A percentile compares a stretch with the other conserved stretches of the same genome.
These are phyloP conservation scores for Lasioglossum oenotherae DNA, from an alignment of 2,888 invertebrate species.

Conservation along the genomic window DNA sequence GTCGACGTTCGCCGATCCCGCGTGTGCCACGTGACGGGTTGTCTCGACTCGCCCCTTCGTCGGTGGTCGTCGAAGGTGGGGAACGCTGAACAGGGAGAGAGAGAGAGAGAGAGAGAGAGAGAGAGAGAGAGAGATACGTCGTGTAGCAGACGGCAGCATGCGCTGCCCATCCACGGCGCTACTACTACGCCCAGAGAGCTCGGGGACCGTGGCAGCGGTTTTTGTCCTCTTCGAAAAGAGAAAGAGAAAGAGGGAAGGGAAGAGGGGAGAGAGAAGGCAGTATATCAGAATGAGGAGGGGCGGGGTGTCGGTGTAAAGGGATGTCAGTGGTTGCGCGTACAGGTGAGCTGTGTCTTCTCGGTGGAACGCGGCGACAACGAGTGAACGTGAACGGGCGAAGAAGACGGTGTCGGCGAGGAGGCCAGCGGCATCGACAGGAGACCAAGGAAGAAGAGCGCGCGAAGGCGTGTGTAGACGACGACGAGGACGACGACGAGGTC, in stretches of 20 bases:
- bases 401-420: slow-evolving; percentile 45
- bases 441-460: slow-evolving; percentile 49
- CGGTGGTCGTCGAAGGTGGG: not conserved
- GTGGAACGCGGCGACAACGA: slow-evolving; percentile 33
- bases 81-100: not conserved
- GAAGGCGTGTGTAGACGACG: slow-evolving; percentile 10
- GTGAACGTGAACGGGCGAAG: slow-evolving; percentile 11
- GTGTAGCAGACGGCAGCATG: slow-evolving; percentile 9
- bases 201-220: slow-evolving; percentile 29
- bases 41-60: slow-evolving; percentile 11
- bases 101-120: not conserved
- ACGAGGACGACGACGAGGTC: slow-evolving; percentile 49
- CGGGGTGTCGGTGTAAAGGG: slow-evolving; percentile 14
- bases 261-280: not conserved
- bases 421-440: not conserved
- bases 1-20: slow-evolving; percentile 33
- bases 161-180: slow-evolving; percentile 50
- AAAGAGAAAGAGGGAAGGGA: not conserved
- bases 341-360: slow-evolving; percentile 47
- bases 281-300: not conserved
- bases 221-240: slow-evolving; percentile 23
- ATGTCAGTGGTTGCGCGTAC: slow-evolving; percentile 30
- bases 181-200: slow-evolving; percentile 52
- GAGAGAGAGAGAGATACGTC: not conserved
- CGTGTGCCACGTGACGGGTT: slow-evolving; percentile 55